These are phyloP conservation scores for Cryptoblepharus egeriae DNA, from an alignment of 2,797 vertebrate species.

Conservation along the genomic window DNA sequence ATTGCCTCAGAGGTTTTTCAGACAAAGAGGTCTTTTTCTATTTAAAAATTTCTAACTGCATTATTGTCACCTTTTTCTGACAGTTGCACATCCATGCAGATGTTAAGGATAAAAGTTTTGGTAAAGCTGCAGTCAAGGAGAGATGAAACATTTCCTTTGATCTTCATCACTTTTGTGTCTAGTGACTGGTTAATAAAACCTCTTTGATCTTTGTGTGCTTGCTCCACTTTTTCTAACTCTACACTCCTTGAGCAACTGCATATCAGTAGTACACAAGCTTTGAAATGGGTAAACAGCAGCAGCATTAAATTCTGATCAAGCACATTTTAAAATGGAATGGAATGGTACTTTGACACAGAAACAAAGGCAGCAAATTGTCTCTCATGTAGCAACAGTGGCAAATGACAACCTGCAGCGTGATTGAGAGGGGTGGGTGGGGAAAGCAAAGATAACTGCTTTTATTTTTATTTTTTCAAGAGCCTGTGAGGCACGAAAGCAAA, in stretches of 20 bases:
- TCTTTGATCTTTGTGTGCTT: constrained; percentile 51
- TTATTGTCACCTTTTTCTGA: constrained; percentile 3
- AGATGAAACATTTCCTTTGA: constrained; percentile 54
- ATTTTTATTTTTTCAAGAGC: constrained; percentile 13
- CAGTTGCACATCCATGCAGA: constrained; percentile 45
- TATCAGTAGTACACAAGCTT: constrained; percentile 19
- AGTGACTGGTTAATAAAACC: constrained; percentile 50
- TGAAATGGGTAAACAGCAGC: constrained; percentile 41
- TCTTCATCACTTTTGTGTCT: constrained; percentile 46
- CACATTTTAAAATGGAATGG: constrained; percentile 38
- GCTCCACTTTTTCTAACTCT: constrained; percentile 56
- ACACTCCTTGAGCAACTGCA: constrained; percentile 25
- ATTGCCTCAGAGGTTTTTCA: constrained; percentile 12
- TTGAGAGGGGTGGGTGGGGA: neutral
- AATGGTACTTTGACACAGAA: constrained; percentile 35
- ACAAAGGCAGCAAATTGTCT: constrained; percentile 49
- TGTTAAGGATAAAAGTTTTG: neutral
- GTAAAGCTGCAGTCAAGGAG: constrained; percentile 28
- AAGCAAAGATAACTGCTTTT: neutral
- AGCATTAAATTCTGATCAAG: constrained; percentile 60
- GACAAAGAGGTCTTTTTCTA: neutral
- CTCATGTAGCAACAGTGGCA: neutral
- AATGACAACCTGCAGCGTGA: constrained; percentile 13
- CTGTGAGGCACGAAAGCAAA: constrained; percentile 16
- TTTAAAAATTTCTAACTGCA: constrained; percentile 30